Percentiles rank a stretch among this genome's conserved stretches.
Evolutionary conservation across 2,113 vertebrate species (phyloP).

Genomic region (Turnix velox): DNA sequence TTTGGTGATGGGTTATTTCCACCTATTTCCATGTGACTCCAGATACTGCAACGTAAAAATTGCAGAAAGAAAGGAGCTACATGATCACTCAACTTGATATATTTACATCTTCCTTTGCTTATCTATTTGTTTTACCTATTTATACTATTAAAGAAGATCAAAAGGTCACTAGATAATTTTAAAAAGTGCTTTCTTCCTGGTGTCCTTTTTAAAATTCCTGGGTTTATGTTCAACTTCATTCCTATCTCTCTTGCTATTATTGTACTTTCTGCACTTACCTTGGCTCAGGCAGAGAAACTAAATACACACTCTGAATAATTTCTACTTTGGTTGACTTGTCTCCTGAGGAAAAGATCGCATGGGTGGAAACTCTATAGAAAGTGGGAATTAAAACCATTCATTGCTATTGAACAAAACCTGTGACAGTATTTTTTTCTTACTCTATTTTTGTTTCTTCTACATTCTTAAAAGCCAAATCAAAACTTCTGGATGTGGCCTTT

Average conservation of each 20-base stretch:
- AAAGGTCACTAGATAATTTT: background rate
- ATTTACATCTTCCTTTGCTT: background rate
- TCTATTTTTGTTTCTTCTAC: background rate
- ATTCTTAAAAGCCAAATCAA: background rate
- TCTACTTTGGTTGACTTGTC: background rate
- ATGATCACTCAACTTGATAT: background rate
- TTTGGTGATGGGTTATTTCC: constrained; percentile 51
- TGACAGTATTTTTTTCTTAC: background rate
- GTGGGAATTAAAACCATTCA: background rate
- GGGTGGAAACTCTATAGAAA: background rate
- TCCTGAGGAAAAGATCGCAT: background rate
- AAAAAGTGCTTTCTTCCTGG: background rate
- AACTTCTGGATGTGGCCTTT: background rate
- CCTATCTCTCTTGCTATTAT: background rate
- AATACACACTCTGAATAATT: background rate
- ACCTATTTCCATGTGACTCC: background rate
- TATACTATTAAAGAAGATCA: background rate
- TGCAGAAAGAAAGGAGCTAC: background rate
- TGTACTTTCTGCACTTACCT: background rate
- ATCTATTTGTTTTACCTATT: background rate
- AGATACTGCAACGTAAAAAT: background rate
- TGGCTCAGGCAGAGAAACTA: background rate
- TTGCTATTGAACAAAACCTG: background rate
- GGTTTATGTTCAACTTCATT: background rate
- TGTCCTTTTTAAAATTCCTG: background rate